Base-by-base conservation (phyloP, 2,888 invertebrate species). In the Ecliptopera silaceata region DNA sequence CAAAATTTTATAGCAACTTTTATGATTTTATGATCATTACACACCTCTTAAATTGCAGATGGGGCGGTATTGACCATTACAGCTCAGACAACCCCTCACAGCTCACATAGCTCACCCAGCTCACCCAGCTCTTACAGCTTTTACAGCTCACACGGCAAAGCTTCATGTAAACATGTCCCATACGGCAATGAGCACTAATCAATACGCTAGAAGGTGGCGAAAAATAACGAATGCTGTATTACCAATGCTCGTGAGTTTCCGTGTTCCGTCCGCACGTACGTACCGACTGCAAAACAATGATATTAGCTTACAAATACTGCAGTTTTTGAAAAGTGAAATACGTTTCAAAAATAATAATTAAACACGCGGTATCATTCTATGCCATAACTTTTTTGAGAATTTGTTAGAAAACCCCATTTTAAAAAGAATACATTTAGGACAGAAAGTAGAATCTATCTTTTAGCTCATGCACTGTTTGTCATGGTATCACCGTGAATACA, bases 171-270 rank as follows among this genome's bases (percentile, higher is more conserved):
- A 51, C 59, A 54, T 45, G 54, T 62, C 44, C 36, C 44, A 50
- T 46, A 18, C 48, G 50, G 59, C 84, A 88, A 87, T 88, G 83
- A 88, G 86, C 75, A 75, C 88, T 89, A 88, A 89, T 89, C 89
- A 89, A 89, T 89, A 89, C 85, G 72, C 38, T 61, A 64, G 69
- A 78, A 86, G 86, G 86, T 85, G 88, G 86, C 84, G 88, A 88
- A 89, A 89, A 89, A 89, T 88, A 88, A 89, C 88, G 86, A 86
- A 84, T 85, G 84, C 84, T 85, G 85, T 85, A 83, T 86, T 88
- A 85, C 81, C 74, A 75, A 72, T 74, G 77, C 79, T 85, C 85
- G 85, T 86, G 82, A 82, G 84, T 83, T 86, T 84, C 84, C 85
- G 86, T 77, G 74, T 66, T 65, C 66, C 72, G 71, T 71, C 67